Conservation (phyloP, 2,797 vertebrate genomes). For the Hippoglossus hippoglossus region DNA sequence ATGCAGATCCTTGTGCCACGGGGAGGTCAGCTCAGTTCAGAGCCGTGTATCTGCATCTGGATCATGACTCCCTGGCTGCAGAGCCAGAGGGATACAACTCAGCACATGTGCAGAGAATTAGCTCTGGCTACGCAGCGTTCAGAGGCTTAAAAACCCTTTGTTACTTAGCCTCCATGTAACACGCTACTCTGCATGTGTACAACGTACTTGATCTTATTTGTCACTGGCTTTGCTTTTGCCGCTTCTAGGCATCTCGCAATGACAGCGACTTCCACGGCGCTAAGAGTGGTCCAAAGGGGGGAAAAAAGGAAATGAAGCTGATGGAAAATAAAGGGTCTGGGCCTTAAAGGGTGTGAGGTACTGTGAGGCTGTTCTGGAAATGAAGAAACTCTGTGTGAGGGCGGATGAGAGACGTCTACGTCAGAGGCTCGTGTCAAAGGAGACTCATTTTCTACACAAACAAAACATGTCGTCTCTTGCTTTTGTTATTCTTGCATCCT, state of each 20-base stretch:
- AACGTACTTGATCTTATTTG: conserved; percentile 60
- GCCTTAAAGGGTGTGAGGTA: conserved; percentile 28
- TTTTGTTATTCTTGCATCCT: conserved; percentile 51
- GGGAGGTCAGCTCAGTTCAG: conserved; percentile 75
- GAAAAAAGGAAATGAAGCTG: conserved; percentile 24
- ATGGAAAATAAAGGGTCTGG: conserved; percentile 39
- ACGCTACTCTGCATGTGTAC: conserved; percentile 35
- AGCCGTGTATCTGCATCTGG: conserved; percentile 70
- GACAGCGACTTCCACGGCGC: conserved; percentile 31
- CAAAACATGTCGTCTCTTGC: conserved; percentile 43
- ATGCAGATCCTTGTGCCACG: conserved; percentile 39
- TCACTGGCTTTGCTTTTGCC: conserved; percentile 44
- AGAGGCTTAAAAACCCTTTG: conserved; percentile 54
- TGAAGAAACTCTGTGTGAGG: conserved; percentile 30
- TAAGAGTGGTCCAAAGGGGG: conserved; percentile 20
- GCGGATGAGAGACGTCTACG: conserved; percentile 38
- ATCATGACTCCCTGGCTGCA: conserved; percentile 51
- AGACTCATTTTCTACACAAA: conserved; percentile 55
- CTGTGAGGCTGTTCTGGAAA: conserved; percentile 22
- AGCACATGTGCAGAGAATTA: conserved; percentile 78
- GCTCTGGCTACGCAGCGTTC: conserved; percentile 41
- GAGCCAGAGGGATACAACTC: conserved; percentile 63
- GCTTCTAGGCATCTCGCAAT: conserved; percentile 26
- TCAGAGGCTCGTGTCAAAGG: conserved; percentile 51
- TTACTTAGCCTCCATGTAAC: conserved; percentile 56